phyloP scores from a whole-genome alignment of 2,113 vertebrate species.

The Alexandromys fortis region DNA sequence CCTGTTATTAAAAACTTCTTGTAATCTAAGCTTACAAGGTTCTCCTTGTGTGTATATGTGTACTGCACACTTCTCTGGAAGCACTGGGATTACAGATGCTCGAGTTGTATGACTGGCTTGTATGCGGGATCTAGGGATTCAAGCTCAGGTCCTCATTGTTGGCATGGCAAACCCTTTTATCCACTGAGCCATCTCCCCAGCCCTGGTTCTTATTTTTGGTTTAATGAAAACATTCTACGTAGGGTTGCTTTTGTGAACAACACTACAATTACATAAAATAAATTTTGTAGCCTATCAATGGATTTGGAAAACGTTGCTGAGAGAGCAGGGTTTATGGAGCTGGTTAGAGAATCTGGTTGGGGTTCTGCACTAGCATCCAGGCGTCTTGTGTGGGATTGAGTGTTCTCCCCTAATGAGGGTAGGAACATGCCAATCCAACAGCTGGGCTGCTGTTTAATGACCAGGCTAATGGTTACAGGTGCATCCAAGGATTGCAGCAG shows the following conservation, averaged over 20 bases:
- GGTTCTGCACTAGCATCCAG: background rate
- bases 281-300: background rate
- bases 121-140: background rate
- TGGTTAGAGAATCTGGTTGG: background rate
- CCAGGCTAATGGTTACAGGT: slow-evolving; percentile 57
- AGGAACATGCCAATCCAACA: background rate
- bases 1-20: background rate
- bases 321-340: background rate
- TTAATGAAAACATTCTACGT: slow-evolving; percentile 10
- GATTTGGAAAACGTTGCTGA: slow-evolving; percentile 19
- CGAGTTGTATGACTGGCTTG: background rate
- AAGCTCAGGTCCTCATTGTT: background rate
- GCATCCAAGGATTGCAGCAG: background rate
- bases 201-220: background rate
- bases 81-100: no score
- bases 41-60: background rate
- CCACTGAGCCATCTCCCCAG: no score
- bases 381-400: slow-evolving; percentile 71
- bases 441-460: slow-evolving; percentile 10
- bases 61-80: background rate
- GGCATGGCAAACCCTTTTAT: background rate
- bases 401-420: background rate
- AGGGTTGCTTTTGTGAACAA: slow-evolving; percentile 26
- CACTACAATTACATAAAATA: background rate
- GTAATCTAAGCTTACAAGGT: background rate